These are phyloP conservation scores for Eristalis arbustorum DNA, from an alignment of 2,888 invertebrate species.

Conservation along the genomic window DNA sequence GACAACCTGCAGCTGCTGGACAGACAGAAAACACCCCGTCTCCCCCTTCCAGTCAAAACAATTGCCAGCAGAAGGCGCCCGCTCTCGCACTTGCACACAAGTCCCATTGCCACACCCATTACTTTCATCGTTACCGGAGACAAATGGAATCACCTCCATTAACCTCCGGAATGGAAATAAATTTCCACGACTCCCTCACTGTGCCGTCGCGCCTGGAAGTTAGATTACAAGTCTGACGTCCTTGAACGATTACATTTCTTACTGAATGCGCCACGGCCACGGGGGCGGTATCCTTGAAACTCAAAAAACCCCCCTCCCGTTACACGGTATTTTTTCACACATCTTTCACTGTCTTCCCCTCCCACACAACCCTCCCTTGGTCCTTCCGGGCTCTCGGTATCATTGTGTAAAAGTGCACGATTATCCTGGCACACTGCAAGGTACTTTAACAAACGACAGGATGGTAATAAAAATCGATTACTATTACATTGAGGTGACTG, in stretches of 20 bases:
- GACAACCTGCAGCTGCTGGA: neutral
- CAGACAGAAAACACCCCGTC: neutral
- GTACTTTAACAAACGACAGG: constrained; percentile 18
- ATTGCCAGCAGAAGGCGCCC: neutral
- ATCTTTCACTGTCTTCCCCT: neutral
- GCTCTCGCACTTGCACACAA: neutral
- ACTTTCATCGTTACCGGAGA: constrained; percentile 33
- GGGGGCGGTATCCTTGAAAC: constrained; percentile 54
- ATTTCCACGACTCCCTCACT: constrained; percentile 15
- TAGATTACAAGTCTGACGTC: constrained; percentile 43
- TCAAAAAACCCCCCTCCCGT: neutral
- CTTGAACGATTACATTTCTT: constrained; percentile 60
- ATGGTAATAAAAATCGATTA: constrained; percentile 68
- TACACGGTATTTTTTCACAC: constrained; percentile 11
- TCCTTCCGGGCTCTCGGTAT: constrained; percentile 18
- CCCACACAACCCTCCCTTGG: too few species aligned
- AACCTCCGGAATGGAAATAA: constrained; percentile 41
- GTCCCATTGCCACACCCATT: constrained; percentile 6
- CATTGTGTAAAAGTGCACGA: constrained; percentile 53
- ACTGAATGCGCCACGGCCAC: neutral
- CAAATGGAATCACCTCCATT: constrained; percentile 58
- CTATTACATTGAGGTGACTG: constrained; percentile 53
- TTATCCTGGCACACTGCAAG: constrained; percentile 37
- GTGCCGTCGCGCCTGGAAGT: constrained; percentile 1
- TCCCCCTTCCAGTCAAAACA: neutral